Conservation (phyloP, 1,140 invertebrate species). For the Drosophila burlai region DNA sequence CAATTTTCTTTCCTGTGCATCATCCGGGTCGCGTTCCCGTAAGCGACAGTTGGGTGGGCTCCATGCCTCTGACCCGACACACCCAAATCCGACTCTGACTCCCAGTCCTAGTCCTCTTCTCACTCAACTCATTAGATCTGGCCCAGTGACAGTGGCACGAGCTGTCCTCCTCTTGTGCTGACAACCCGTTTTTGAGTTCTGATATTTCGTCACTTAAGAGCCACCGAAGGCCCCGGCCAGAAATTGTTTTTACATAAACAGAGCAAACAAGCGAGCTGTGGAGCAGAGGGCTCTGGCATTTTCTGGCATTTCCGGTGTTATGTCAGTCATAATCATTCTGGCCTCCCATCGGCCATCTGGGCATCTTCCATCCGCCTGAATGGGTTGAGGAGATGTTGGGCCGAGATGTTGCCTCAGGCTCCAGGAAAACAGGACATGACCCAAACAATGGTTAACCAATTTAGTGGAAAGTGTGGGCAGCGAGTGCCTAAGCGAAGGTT, state of each 20-base stretch:
- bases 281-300: conserved; percentile 12
- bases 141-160: conserved; percentile 22
- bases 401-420: conserved; percentile 40
- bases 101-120: background rate
- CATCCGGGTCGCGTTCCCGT: conserved; percentile 20
- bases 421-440: conserved; percentile 32
- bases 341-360: conserved; percentile 9
- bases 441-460: conserved; percentile 58
- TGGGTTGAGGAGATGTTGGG: conserved; percentile 23
- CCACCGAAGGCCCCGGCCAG: conserved; percentile 4
- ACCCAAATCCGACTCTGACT: conserved; percentile 24
- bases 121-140: conserved; percentile 64
- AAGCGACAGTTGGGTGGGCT: conserved; percentile 66
- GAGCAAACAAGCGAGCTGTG: background rate
- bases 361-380: conserved; percentile 20
- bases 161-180: conserved; percentile 34
- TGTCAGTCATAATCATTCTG: conserved; percentile 51
- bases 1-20: background rate
- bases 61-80: conserved; percentile 60
- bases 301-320: conserved; percentile 46
- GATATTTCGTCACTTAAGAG: conserved; percentile 51
- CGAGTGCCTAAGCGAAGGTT: conserved; percentile 34
- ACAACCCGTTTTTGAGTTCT: conserved; percentile 46
- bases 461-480: conserved; percentile 53
- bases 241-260: conserved; percentile 56